Evolutionary conservation across 2,113 vertebrate genomes (phyloP).

Genomic region (Atlantisia rogersi): DNA sequence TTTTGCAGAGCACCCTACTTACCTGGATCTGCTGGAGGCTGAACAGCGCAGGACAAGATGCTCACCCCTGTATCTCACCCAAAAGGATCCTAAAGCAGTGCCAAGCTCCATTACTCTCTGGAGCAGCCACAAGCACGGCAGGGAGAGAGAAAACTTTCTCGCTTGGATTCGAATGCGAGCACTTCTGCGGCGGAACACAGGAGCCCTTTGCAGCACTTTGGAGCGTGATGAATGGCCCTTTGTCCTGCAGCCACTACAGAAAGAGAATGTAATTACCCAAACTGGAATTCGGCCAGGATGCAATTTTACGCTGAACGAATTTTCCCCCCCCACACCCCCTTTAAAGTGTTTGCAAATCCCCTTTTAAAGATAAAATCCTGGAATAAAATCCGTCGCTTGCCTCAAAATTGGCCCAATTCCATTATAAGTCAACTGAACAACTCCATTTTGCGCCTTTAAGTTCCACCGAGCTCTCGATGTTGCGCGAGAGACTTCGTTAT

Average conservation of each 20-base stretch:
- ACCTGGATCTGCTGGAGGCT: slow-evolving; percentile 25
- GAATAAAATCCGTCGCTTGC: slow-evolving; percentile 6
- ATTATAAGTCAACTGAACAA: slow-evolving; percentile 44
- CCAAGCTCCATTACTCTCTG: slow-evolving; percentile 29
- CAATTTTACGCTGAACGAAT: slow-evolving; percentile 58
- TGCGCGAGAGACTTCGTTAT: neutral
- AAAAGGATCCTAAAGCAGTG: slow-evolving; percentile 21
- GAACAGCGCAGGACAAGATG: neutral
- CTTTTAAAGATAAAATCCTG: slow-evolving; percentile 56
- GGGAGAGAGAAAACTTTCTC: slow-evolving; percentile 27
- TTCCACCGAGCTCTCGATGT: neutral
- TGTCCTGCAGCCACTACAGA: slow-evolving; percentile 61
- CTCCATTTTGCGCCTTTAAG: slow-evolving; percentile 56
- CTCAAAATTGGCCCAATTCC: slow-evolving; percentile 27
- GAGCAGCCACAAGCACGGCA: neutral
- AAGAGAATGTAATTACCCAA: slow-evolving; percentile 58
- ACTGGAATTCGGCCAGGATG: slow-evolving; percentile 55
- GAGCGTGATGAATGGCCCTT: slow-evolving; percentile 60
- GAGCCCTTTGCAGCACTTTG: slow-evolving; percentile 58
- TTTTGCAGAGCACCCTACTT: slow-evolving; percentile 15
- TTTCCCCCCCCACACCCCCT: neutral
- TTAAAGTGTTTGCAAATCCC: slow-evolving; percentile 60
- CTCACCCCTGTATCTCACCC: slow-evolving; percentile 20
- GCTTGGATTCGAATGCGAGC: neutral
- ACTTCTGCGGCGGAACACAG: neutral